Evolutionary conservation across 2,113 vertebrate genomes (phyloP).

Genomic region (Dermatemys mawii): DNA sequence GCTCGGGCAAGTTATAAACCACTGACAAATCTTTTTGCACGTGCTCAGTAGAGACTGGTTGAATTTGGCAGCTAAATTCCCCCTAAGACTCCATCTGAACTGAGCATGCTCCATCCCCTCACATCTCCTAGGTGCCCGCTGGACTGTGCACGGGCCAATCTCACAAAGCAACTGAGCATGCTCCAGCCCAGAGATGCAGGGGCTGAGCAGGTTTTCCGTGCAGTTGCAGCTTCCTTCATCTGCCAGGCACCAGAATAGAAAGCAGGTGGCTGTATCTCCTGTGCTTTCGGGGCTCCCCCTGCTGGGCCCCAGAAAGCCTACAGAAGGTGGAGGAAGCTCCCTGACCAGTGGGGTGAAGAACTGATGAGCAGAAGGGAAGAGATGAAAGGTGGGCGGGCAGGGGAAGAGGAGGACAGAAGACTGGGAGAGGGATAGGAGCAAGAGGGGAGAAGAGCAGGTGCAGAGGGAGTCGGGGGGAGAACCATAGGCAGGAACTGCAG

Average conservation of each 20-base stretch:
- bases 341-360: not conserved
- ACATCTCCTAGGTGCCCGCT: no score
- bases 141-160: not conserved
- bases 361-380: not conserved
- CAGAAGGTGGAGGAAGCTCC: not conserved
- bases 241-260: not conserved
- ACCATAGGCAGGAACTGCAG: not conserved
- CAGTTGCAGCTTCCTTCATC: not conserved
- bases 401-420: not conserved
- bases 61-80: not conserved
- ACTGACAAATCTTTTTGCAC: not conserved
- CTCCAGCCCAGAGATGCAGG: no score
- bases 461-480: not conserved
- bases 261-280: not conserved
- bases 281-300: not conserved
- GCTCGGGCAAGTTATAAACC: not conserved
- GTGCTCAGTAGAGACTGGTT: not conserved
- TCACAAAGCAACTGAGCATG: not conserved
- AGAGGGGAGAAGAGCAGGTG: not conserved
- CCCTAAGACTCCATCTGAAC: not conserved
- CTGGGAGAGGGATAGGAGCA: not conserved
- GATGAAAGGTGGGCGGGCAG: slow-evolving; percentile 5
- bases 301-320: not conserved
- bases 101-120: not conserved
- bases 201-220: not conserved